Conservation (phyloP, 2,797 vertebrate genomes). For the Crocodylus rhombifer region DNA sequence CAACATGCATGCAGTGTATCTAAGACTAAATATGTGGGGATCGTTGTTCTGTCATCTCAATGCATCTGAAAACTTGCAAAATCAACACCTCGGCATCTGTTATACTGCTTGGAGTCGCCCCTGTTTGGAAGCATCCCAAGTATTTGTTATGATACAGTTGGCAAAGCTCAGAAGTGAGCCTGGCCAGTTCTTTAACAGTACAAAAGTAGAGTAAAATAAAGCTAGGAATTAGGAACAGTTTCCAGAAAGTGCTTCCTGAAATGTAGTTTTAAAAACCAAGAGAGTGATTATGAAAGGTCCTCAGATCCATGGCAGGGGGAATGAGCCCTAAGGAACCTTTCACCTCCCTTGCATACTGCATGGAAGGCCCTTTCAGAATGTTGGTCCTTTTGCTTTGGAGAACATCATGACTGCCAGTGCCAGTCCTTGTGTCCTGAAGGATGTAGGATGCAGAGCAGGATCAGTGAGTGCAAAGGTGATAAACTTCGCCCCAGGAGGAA, state of each 20-base stretch:
- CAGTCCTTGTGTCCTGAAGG: not conserved
- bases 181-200: not conserved
- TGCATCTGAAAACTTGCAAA: conserved; percentile 17
- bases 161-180: conserved; percentile 3
- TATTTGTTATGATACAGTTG: not conserved
- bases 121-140: not conserved
- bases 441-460: conserved; percentile 9
- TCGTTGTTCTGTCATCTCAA: not conserved
- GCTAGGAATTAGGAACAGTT: not conserved
- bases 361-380: not conserved
- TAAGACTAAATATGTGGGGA: not conserved
- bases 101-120: not conserved
- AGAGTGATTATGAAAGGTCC: not conserved
- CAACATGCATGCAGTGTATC: not conserved
- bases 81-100: not conserved
- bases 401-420: not conserved
- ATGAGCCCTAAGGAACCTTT: not conserved
- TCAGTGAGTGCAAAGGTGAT: not conserved
- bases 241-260: not conserved
- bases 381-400: conserved; percentile 7
- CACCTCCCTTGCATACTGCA: not conserved
- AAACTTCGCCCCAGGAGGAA: not conserved
- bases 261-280: not conserved
- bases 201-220: not conserved
- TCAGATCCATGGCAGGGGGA: not conserved